phyloP scores from a whole-genome alignment of 2,113 vertebrate genomes.

The Ascaphus truei region DNA sequence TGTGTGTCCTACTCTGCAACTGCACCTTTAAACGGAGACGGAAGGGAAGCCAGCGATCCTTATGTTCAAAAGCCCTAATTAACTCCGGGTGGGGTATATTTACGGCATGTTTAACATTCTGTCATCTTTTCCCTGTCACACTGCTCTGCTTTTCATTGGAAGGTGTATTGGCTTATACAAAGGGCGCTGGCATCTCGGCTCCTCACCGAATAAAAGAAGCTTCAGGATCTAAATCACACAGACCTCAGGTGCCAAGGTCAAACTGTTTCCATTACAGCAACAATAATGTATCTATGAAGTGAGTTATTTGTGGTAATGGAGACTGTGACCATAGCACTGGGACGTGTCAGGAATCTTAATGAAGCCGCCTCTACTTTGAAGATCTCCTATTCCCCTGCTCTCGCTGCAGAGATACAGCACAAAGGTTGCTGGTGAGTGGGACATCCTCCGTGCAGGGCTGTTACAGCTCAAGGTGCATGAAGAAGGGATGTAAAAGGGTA shows the following conservation, averaged over 20 bases:
- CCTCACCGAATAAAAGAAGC: neutral
- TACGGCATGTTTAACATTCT: no score
- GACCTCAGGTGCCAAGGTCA: slow-evolving; percentile 22
- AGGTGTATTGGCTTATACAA: neutral
- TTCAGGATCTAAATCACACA: neutral
- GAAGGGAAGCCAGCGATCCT: no score
- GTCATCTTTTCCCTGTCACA: neutral
- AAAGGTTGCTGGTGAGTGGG: neutral
- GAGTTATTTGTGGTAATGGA: slow-evolving; percentile 26
- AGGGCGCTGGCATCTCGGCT: neutral
- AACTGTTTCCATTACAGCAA: slow-evolving; percentile 15
- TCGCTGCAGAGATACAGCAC: neutral
- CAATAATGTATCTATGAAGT: slow-evolving; percentile 21
- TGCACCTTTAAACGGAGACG: no score
- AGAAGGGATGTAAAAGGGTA: no score
- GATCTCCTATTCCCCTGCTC: neutral
- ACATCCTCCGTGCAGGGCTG: neutral
- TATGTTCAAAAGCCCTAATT: no score
- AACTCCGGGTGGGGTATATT: no score
- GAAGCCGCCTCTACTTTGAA: neutral
- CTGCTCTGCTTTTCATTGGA: neutral
- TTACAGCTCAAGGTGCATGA: neutral
- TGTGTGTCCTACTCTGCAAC: no score
- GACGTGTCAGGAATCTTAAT: slow-evolving; percentile 9
- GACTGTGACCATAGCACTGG: neutral